Percentiles rank a stretch among this genome's conserved stretches.
Conservation (phyloP, 2,113 vertebrate species). For the Danionella cerebrum region DNA sequence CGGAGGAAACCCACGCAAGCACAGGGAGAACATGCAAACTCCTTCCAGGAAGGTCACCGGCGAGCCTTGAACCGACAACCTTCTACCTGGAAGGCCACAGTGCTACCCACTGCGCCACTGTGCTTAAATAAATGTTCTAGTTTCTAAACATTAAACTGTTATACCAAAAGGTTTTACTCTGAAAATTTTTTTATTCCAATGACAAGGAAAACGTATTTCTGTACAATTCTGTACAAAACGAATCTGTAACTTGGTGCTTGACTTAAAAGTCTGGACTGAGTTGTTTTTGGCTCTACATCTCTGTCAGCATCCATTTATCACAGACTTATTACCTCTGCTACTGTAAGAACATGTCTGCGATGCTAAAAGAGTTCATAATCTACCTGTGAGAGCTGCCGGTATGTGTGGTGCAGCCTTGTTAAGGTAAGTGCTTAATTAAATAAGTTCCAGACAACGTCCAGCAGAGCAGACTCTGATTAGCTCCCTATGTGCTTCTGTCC, state of each 20-base stretch:
- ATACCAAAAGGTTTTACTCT: too few species aligned
- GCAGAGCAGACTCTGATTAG: conserved; percentile 42
- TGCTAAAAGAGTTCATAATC: neutral
- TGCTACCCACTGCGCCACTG: too few species aligned
- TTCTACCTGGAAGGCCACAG: too few species aligned
- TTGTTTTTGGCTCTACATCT: conserved; percentile 23
- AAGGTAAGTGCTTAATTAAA: conserved; percentile 3
- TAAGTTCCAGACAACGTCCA: conserved; percentile 18
- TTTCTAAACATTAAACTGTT: too few species aligned
- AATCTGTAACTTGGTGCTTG: neutral
- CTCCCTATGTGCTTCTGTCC: conserved; percentile 25
- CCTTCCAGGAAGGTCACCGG: too few species aligned
- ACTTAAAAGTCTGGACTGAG: neutral
- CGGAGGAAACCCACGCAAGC: too few species aligned
- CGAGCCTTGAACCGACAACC: too few species aligned
- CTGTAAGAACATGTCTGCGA: neutral
- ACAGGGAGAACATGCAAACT: too few species aligned
- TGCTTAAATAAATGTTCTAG: too few species aligned
- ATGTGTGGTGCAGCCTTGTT: neutral
- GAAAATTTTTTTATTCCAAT: too few species aligned
- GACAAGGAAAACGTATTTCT: too few species aligned
- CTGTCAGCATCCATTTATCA: neutral
- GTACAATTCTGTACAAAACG: too few species aligned
- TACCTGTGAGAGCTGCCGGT: neutral
- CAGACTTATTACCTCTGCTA: neutral